Conservation (phyloP, 2,797 vertebrate species). For the Bradypus variegatus region DNA sequence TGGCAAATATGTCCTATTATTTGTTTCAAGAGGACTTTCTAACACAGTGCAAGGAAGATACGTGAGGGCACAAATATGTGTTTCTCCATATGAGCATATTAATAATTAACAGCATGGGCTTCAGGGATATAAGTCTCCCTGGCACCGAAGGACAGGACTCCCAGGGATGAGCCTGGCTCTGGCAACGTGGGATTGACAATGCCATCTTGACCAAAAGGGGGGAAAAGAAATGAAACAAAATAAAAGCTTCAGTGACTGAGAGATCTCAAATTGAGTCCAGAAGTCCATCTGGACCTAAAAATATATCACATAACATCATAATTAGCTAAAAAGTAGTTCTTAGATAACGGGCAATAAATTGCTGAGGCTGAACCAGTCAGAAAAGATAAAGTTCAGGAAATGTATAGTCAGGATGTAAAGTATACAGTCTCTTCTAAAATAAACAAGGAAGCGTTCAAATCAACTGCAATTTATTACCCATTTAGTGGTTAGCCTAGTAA, state of each 20-base stretch:
- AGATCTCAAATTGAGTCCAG: not conserved
- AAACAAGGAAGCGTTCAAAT: not conserved
- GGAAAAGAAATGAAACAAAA: too few species aligned
- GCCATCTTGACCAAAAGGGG: too few species aligned
- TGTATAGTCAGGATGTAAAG: not conserved
- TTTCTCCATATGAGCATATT: not conserved
- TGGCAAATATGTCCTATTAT: not conserved
- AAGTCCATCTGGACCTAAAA: not conserved
- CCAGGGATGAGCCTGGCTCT: too few species aligned
- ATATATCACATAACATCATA: not conserved
- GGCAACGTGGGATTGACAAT: too few species aligned
- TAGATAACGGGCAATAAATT: not conserved
- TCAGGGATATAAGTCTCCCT: not conserved
- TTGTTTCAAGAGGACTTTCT: not conserved
- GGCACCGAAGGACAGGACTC: too few species aligned
- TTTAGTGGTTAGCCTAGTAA: not conserved
- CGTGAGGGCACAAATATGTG: not conserved
- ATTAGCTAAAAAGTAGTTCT: not conserved
- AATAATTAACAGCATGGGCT: not conserved
- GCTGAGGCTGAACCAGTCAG: not conserved
- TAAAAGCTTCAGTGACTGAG: too few species aligned
- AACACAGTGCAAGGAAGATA: not conserved
- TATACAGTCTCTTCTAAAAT: not conserved
- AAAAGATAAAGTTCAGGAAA: not conserved
- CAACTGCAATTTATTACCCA: not conserved